phyloP scores from a whole-genome alignment of 1,140 invertebrate genomes.

The Formica selysi region DNA sequence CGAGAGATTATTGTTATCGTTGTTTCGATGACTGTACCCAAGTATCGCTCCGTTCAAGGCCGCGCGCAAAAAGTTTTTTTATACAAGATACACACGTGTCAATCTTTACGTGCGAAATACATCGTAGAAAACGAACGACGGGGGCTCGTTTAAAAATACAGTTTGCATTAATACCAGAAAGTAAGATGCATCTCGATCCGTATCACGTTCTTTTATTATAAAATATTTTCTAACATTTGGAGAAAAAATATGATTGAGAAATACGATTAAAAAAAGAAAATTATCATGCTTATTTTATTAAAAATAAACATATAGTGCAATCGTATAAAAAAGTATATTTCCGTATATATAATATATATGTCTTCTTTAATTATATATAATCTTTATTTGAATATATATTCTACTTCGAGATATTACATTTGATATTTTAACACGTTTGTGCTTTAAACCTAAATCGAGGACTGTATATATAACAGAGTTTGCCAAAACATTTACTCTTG shows the following conservation, averaged over 20 bases:
- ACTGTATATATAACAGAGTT: not conserved
- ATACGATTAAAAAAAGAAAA: not conserved
- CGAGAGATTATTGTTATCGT: conserved; percentile 61
- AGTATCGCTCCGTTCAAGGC: conserved; percentile 59
- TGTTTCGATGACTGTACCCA: conserved; percentile 61
- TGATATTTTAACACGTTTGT: not conserved
- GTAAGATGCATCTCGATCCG: not conserved
- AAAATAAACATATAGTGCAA: not conserved
- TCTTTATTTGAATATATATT: not conserved
- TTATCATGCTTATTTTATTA: not conserved
- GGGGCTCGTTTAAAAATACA: conserved; percentile 22
- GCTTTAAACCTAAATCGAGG: not conserved
- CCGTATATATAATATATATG: not conserved
- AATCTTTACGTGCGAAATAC: conserved; percentile 46
- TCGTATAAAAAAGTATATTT: not conserved
- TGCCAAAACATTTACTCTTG: not conserved
- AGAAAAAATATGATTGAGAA: not conserved
- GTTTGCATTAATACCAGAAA: not conserved
- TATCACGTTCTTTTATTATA: not conserved
- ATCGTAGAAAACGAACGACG: conserved; percentile 10
- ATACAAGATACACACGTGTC: conserved; percentile 58
- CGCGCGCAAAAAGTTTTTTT: conserved; percentile 51
- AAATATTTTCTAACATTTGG: not conserved
- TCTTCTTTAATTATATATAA: not conserved
- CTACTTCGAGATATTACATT: conserved; percentile 2